Conservation (phyloP, 2,888 invertebrate species). For the Phania funesta region DNA sequence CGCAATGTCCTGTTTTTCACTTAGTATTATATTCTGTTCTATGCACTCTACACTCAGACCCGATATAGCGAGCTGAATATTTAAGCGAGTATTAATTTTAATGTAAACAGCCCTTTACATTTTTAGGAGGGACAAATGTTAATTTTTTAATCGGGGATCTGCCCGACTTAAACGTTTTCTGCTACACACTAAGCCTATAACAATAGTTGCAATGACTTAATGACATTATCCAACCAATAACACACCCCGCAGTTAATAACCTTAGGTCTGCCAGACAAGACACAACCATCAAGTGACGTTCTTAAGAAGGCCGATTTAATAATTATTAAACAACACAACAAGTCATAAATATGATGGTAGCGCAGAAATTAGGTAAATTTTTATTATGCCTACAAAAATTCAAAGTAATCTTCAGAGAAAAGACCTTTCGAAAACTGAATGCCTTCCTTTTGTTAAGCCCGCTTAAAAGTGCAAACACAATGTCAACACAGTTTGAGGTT, state of each 20-base stretch:
- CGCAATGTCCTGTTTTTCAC: no score
- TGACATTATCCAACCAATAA: constrained; percentile 28
- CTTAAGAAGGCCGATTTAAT: not conserved
- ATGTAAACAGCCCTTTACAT: no score
- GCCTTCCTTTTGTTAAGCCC: constrained; percentile 23
- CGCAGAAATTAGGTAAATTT: constrained; percentile 51
- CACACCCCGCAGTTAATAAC: constrained; percentile 13
- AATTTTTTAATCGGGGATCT: no score
- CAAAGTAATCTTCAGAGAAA: constrained; percentile 22
- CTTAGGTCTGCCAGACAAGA: not conserved
- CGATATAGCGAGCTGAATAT: no score
- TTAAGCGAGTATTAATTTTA: no score
- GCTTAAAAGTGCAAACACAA: not conserved
- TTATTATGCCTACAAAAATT: not conserved
- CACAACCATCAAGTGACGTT: constrained; percentile 29
- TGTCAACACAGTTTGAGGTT: constrained; percentile 43
- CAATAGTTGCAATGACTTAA: constrained; percentile 25
- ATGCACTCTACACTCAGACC: no score
- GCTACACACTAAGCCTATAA: not conserved
- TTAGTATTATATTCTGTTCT: no score
- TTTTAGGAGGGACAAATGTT: no score
- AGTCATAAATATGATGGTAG: constrained; percentile 44
- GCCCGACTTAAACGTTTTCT: constrained; percentile 13
- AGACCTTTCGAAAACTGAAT: not conserved
- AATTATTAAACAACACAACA: not conserved